Conservation (phyloP, 2,113 vertebrate genomes). For the Rattus rattus region DNA sequence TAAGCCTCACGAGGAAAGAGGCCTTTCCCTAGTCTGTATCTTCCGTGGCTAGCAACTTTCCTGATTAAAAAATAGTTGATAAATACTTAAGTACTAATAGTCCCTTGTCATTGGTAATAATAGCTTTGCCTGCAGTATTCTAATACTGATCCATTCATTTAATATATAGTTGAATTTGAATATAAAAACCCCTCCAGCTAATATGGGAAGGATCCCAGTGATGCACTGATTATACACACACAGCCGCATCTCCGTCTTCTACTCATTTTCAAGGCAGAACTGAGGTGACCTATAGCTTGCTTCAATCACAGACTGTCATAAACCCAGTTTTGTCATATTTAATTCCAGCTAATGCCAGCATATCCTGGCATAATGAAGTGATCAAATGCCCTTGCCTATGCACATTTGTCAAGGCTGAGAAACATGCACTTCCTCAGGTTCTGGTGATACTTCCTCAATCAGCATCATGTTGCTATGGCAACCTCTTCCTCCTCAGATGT, state of each 20-base stretch:
- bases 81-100: not conserved
- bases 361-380: not conserved
- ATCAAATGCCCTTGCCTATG: not conserved
- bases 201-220: not conserved
- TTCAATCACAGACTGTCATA: not conserved
- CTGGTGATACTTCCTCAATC: not conserved
- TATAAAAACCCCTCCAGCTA: not conserved
- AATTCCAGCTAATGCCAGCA: not conserved
- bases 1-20: not conserved
- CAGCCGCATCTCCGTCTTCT: not conserved
- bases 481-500: not conserved
- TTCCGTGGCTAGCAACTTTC: not conserved
- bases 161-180: conserved; percentile 15
- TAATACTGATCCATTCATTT: not conserved
- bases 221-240: not conserved
- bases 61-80: not conserved
- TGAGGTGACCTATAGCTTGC: not conserved
- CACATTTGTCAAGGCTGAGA: not conserved
- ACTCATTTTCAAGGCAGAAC: not conserved
- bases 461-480: not conserved
- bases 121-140: not conserved
- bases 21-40: not conserved
- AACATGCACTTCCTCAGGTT: not conserved
- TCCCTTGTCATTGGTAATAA: not conserved
- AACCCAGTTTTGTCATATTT: not conserved